A percentile compares a stretch with the other conserved stretches of the same genome.
phyloP scores from a whole-genome alignment of 1,140 invertebrate genomes.

The Portunus trituberculatus region DNA sequence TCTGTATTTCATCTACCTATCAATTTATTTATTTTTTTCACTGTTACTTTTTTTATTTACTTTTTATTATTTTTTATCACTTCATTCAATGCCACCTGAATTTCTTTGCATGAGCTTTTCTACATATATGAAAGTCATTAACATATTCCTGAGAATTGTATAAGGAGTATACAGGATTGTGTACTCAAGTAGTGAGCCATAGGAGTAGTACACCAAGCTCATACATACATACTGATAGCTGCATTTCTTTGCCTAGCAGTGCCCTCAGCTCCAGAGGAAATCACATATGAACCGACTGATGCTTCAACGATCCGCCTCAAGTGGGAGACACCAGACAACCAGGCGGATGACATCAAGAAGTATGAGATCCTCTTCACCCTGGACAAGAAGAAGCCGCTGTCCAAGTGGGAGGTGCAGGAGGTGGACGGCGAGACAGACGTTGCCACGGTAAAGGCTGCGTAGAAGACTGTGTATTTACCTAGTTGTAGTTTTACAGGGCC shows the following conservation, averaged over 20 bases:
- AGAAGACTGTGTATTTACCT: neutral
- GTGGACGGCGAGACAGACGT: constrained; percentile 51
- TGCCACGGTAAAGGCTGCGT: constrained; percentile 54
- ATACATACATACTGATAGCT: neutral
- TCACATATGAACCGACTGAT: constrained; percentile 82
- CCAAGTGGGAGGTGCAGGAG: constrained; percentile 70
- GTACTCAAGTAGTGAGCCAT: neutral
- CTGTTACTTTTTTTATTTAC: neutral
- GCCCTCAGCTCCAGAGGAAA: constrained; percentile 82
- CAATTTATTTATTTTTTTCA: neutral
- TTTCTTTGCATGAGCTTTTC: too few species aligned
- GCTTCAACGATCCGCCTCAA: constrained; percentile 81
- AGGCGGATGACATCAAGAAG: constrained; percentile 52
- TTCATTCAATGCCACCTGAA: neutral
- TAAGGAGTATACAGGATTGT: too few species aligned
- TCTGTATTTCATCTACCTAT: neutral
- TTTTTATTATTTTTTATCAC: neutral
- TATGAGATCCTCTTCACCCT: constrained; percentile 75
- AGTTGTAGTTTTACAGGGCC: too few species aligned
- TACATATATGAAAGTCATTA: too few species aligned
- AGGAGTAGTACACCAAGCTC: too few species aligned
- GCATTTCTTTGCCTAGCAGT: constrained; percentile 79
- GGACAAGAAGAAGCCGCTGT: constrained; percentile 70
- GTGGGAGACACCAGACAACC: constrained; percentile 80
- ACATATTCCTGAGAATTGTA: too few species aligned